Evolutionary conservation across 2,888 invertebrate genomes (phyloP).

Genomic region (Folsomia manolachei): DNA sequence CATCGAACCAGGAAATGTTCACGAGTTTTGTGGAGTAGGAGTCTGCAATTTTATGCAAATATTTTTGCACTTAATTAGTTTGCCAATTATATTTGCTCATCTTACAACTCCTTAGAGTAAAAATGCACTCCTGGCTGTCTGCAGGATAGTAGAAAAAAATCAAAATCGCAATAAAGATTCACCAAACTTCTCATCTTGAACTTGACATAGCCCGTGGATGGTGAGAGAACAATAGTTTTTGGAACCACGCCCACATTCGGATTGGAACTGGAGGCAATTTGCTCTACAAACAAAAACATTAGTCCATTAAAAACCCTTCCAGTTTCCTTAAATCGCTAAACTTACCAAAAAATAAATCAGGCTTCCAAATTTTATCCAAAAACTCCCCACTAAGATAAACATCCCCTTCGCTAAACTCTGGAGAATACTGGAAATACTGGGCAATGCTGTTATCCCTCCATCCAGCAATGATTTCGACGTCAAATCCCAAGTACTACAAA

Average conservation of each 20-base stretch:
- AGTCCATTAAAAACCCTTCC: too few species aligned
- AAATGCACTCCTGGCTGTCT: constrained; percentile 23
- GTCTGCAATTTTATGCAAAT: constrained; percentile 1
- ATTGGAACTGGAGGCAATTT: neutral
- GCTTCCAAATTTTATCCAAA: neutral
- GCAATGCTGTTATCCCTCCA: neutral
- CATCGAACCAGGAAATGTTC: constrained; percentile 22
- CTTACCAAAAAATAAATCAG: neutral
- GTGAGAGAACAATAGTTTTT: neutral
- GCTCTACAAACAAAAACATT: neutral
- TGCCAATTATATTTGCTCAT: too few species aligned
- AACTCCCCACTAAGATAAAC: neutral
- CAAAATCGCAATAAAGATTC: constrained; percentile 22
- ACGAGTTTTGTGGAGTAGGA: constrained; percentile 20
- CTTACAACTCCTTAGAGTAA: constrained; percentile 21
- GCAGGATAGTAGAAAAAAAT: constrained; percentile 25
- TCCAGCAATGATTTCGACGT: neutral
- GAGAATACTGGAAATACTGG: neutral
- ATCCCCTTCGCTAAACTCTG: neutral
- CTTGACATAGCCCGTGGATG: neutral
- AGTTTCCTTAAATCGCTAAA: neutral
- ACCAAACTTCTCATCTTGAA: constrained; percentile 1
- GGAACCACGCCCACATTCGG: neutral
- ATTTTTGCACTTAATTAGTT: too few species aligned
- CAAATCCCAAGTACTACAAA: neutral